Conservation (phyloP, 2,113 vertebrate species). For the Myotis lucifugus region DNA sequence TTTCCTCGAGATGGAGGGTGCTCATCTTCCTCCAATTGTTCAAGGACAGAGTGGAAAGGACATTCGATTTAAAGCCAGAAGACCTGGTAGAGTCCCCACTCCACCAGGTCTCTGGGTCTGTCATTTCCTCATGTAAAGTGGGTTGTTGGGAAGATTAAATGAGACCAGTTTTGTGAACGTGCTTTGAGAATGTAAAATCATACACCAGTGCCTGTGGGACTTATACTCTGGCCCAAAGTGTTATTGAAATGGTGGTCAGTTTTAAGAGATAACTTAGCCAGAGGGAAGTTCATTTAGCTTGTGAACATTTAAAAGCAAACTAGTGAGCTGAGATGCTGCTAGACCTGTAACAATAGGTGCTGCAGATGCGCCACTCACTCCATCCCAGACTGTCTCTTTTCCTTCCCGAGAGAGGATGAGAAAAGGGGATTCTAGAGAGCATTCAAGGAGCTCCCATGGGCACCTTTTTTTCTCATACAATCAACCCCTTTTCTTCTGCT, state of each 20-base stretch:
- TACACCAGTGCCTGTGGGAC: neutral
- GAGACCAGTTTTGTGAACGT: neutral
- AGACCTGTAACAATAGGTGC: neutral
- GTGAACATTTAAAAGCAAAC: neutral
- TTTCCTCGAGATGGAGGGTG: neutral
- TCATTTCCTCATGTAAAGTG: neutral
- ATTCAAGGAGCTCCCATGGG: too few species aligned
- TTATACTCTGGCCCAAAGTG: neutral
- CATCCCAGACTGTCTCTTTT: neutral
- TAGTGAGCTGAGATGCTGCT: neutral
- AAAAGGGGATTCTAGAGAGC: neutral
- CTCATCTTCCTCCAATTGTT: neutral
- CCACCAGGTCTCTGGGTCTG: neutral
- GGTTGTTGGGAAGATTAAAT: neutral
- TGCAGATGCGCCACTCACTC: fast-evolving
- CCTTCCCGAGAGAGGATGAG: neutral
- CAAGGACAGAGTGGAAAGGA: neutral
- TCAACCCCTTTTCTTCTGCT: neutral
- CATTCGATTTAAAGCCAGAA: neutral
- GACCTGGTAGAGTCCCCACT: neutral
- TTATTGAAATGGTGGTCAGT: neutral
- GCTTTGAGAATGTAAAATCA: neutral
- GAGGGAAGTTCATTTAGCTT: neutral
- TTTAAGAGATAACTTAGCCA: neutral
- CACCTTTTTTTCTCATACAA: neutral